Evolutionary conservation across 2,888 invertebrate species (phyloP), one percentile per base, ranked within the genome.

Genomic region (Netelia virgata): DNA sequence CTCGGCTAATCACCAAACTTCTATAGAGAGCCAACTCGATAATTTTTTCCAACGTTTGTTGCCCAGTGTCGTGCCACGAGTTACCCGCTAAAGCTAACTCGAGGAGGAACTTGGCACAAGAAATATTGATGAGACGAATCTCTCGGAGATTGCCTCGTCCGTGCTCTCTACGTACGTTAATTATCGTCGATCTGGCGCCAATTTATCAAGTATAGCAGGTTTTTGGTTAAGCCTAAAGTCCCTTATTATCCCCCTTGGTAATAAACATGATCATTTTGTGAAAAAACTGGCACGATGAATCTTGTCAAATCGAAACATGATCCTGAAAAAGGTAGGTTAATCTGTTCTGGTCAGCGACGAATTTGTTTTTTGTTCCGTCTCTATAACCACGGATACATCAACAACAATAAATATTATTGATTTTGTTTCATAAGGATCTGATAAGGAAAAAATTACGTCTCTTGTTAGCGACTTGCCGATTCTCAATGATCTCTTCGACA

Each of bases 401-500:
- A 36, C 6, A 36, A 6, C 1, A 6, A 36, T 36, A 36, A 6
- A 6, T 36, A 6, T 36, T 10, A 23, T 73, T 55, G 1, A 36
- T 11, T 76, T 20, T 14, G 18, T 57, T 69, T 23, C 10, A 68
- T 41, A 61, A 75, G 78, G 76, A 43, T 70, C 61, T 68, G 80
- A 89, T 57, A 82, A 80, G 3, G 86, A 89, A 16, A 89, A 90
- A 73, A 95, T 95, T 69, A 88, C 88, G 14, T 94, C 94, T 77
- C 91, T 96, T 55, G 87, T 95, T 18, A 89, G 91, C 16, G 94
- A 94, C 86, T 91, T 97, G 83, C 97, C 97, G 41, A 94, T 95
- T 87, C 91, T 97, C 87, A 95, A 95, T 59, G 95, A 95, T 86
- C 94, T 96, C 86, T 97, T 97, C 90, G 94, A 96, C 87, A 94